phyloP scores from a whole-genome alignment of 2,113 vertebrate species.

The Vidua chalybeata region DNA sequence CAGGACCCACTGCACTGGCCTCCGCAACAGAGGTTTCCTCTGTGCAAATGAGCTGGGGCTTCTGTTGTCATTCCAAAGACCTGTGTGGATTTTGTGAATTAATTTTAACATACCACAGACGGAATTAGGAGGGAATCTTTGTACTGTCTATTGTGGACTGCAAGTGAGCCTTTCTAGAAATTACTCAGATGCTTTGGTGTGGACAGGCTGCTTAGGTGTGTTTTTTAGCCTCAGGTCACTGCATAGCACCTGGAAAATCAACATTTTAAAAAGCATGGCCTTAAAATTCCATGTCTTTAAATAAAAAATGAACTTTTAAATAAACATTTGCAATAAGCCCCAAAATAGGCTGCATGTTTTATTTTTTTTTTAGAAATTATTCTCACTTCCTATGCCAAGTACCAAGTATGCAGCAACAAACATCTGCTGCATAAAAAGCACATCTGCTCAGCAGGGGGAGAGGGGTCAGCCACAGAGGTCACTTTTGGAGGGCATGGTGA shows the following conservation, averaged over 20 bases:
- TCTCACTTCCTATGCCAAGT: background rate
- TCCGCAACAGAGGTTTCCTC: background rate
- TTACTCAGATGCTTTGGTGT: background rate
- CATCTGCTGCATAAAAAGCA: background rate
- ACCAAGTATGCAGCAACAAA: background rate
- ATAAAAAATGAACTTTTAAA: background rate
- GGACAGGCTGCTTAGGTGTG: background rate
- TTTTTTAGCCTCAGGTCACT: background rate
- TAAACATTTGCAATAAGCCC: background rate
- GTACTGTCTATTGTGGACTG: background rate
- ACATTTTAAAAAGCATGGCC: background rate
- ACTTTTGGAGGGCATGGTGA: background rate
- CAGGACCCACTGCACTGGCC: too few species aligned
- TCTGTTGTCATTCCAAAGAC: rapidly evolving
- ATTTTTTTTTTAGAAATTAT: background rate
- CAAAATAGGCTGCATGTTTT: background rate
- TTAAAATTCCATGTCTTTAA: background rate
- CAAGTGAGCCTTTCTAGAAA: background rate
- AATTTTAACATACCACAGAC: background rate
- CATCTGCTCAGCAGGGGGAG: background rate
- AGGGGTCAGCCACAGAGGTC: background rate
- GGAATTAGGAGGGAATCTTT: background rate
- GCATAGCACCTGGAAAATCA: background rate
- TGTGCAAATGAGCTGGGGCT: background rate
- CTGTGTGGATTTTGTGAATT: background rate